Conservation (phyloP, 2,888 invertebrate species). For the Andrena chrysosceles region DNA sequence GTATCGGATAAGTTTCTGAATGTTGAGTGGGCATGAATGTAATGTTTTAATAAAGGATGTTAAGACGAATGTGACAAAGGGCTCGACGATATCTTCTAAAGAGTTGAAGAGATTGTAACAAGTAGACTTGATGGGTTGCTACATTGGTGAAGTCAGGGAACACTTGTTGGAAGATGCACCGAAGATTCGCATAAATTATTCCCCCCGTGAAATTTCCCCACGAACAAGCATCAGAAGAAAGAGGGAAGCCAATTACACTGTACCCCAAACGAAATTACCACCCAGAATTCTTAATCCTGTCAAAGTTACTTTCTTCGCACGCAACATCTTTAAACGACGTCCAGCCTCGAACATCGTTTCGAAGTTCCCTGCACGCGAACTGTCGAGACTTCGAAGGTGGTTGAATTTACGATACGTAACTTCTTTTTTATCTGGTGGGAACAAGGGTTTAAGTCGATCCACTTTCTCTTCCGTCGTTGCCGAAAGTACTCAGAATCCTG, state of each 20-base stretch:
- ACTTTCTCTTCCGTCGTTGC: constrained; percentile 6
- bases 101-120: not conserved
- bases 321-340: constrained; percentile 24
- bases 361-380: constrained; percentile 26
- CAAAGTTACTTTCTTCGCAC: constrained; percentile 35
- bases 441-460: not conserved
- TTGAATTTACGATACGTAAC: constrained; percentile 8
- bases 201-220: not conserved
- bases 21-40: not conserved
- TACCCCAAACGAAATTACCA: constrained; percentile 15
- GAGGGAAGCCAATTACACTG: constrained; percentile 1
- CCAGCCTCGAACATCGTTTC: constrained; percentile 24
- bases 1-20: not conserved
- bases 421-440: not conserved
- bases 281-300: constrained; percentile 24
- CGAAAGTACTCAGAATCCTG: not conserved
- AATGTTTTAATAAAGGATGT: not conserved
- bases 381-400: constrained; percentile 5
- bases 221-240: constrained; percentile 8
- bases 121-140: not conserved
- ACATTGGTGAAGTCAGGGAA: constrained; percentile 2
- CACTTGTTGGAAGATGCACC: not conserved
- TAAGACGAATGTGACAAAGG: not conserved
- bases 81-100: not conserved
- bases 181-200: not conserved